These are phyloP conservation scores for Bucco capensis DNA, from an alignment of 2,113 vertebrate species.

Conservation along the genomic window DNA sequence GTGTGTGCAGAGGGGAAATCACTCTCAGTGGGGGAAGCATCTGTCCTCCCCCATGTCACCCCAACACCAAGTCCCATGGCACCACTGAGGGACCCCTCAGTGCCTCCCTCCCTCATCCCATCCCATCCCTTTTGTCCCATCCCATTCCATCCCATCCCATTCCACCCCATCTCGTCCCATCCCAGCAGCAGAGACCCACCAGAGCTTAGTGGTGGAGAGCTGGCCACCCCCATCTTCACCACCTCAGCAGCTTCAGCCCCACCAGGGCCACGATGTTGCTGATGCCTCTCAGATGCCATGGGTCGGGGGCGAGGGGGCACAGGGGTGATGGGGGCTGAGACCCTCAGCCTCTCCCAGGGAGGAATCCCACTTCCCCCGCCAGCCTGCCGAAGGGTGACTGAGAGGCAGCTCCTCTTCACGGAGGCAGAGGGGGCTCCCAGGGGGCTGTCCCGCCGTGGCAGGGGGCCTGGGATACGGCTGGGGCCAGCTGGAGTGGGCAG, in stretches of 20 bases:
- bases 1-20: neutral
- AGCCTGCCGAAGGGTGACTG: neutral
- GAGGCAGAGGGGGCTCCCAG: neutral
- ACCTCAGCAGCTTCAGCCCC: accelerated
- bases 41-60: neutral
- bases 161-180: too few species aligned
- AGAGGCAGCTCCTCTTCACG: conserved; percentile 45
- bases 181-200: neutral
- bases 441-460: neutral
- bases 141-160: too few species aligned
- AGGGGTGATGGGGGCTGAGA: neutral
- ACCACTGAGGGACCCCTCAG: accelerated
- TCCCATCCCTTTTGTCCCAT: too few species aligned
- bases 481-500: neutral
- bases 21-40: neutral
- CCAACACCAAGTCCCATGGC: accelerated
- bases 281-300: accelerated
- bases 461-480: conserved; percentile 8
- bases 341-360: neutral
- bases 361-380: accelerated
- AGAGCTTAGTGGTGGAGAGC: neutral
- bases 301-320: neutral
- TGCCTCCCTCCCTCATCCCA: neutral
- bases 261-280: neutral
- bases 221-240: neutral